phyloP scores from a whole-genome alignment of 2,113 vertebrate genomes.

The Macheiramphus alcinus region DNA sequence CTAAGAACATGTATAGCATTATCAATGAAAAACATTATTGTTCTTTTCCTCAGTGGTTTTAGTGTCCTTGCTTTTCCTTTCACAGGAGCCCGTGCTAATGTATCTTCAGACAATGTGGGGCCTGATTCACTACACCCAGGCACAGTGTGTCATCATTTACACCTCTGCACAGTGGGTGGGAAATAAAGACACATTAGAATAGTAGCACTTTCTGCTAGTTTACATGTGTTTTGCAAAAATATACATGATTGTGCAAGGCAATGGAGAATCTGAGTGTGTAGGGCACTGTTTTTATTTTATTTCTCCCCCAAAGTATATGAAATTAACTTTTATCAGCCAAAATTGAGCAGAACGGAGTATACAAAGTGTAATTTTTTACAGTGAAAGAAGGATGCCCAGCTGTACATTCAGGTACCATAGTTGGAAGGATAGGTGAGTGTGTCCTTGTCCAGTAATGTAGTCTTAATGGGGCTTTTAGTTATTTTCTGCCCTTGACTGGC shows the following conservation, averaged over 20 bases:
- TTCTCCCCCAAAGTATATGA: not conserved
- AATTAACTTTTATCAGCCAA: not conserved
- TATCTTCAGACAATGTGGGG: not conserved
- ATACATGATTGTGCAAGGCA: not conserved
- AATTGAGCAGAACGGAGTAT: not conserved
- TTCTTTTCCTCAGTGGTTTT: constrained; percentile 49
- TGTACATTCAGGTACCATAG: not conserved
- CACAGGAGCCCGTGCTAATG: not conserved
- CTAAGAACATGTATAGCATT: constrained; percentile 65
- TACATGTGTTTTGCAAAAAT: not conserved
- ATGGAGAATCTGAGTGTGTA: not conserved
- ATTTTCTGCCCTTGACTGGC: not conserved
- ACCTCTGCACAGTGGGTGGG: not conserved
- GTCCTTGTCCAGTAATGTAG: not conserved
- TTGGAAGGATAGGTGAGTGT: not conserved
- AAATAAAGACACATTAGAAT: not conserved
- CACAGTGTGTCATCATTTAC: not conserved
- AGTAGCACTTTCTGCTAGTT: not conserved
- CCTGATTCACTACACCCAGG: not conserved
- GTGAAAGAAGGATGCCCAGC: not conserved
- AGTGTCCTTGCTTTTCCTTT: constrained; percentile 49
- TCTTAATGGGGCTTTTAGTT: not conserved
- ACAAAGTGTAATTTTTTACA: not conserved
- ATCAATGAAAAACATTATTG: constrained; percentile 63
- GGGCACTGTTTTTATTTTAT: not conserved